Base-by-base conservation (phyloP, 2,888 invertebrate species). In the Sarcophaga variegata region DNA sequence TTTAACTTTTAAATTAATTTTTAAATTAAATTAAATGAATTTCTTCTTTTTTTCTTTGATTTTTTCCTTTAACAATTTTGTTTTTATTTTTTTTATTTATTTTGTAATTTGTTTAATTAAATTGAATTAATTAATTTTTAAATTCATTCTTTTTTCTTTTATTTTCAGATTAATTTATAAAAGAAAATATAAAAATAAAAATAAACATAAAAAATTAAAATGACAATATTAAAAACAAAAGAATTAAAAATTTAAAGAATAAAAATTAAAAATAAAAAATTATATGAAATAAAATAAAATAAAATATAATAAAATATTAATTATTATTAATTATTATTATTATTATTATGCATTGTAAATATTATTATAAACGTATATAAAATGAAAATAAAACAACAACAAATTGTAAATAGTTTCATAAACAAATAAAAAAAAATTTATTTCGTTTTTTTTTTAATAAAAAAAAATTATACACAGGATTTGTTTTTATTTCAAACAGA, bases 91-190 rank as follows among this genome's bases (percentile, higher is more conserved):
- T 75, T 54, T 14, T 10, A 37, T 66, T 60, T 22, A 27, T 22
- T 25, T 60, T 79, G 80, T 12, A 11, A 66, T 66, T 76, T n/a
- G 45, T 75, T 54, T 14, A 10, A 59, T 66, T 60, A 49, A 27
- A n/a, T 37, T 37, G 22, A 76, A 49, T 27, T 69, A 54, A 47
- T 22, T 71, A 70, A 60, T 64, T 67, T 75, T 81, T 66, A 64
- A 47, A 67, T 80, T 77, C 78, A 12, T 47, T 77, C 45, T 20
- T 62, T 71, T 69, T 71, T 80, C 81, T 59, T 79, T 70, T 81
- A 79, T 75, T 88, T 88, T 81, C 86, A 88, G 86, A 81, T 88
- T 86, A 83, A 82, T 64, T 62, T 86, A 49, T 54, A 63, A 69
- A 81, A 37, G 8, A 8, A 12, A 75, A 77, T 25, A 71, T 70